These are phyloP conservation scores for Arnoldichthys spilopterus DNA, from an alignment of 2,797 vertebrate species.

Conservation along the genomic window DNA sequence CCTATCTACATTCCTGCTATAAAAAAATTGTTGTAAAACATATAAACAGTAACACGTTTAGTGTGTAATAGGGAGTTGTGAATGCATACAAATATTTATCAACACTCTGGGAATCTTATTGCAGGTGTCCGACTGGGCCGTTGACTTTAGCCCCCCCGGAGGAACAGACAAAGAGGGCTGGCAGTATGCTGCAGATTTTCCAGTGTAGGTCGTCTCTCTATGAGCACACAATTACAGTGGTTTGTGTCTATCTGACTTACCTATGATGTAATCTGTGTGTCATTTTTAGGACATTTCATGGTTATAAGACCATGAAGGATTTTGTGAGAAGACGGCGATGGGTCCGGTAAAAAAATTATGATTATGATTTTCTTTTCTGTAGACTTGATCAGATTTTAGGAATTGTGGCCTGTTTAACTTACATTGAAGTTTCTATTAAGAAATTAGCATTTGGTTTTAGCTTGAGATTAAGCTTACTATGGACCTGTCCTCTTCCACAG, in stretches of 20 bases:
- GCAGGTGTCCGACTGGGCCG: conserved; percentile 91
- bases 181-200: conserved; percentile 97
- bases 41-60: background rate
- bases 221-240: background rate
- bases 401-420: no score
- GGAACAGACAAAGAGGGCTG: conserved; percentile 94
- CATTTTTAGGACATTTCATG: conserved; percentile 86
- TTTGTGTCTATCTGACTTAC: background rate
- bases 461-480: background rate
- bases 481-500: conserved; percentile 67
- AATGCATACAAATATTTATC: background rate
- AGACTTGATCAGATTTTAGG: background rate
- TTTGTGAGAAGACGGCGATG: conserved; percentile 94
- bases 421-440: no score
- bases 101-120: background rate
- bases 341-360: conserved; percentile 85
- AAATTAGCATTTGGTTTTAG: background rate
- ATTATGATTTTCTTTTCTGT: background rate
- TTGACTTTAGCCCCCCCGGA: conserved; percentile 84
- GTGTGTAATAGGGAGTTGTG: background rate
- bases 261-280: conserved; percentile 28
- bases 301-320: conserved; percentile 97
- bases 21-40: background rate
- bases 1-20: background rate
- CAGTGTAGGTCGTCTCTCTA: conserved; percentile 78